Base-by-base conservation (phyloP, 2,113 vertebrate species). In the Cyanistes caeruleus region DNA sequence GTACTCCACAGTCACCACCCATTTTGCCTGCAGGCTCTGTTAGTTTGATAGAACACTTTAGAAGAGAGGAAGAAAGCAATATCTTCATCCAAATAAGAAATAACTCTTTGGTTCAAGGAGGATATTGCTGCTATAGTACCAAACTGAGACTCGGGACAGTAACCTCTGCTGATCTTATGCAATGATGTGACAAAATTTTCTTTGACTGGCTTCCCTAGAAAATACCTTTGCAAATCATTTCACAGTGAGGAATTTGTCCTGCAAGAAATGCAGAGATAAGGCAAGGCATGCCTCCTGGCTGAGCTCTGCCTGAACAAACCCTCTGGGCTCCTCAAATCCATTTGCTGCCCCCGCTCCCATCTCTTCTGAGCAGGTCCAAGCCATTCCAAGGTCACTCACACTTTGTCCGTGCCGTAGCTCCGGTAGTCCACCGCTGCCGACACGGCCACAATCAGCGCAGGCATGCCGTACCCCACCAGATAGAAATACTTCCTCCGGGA, bases 401-500 rank as follows among this genome's bases (percentile, higher is more conserved):
- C 98, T 99, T 99, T 98, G 79, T 99, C 99, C 0, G 99, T 99
- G 81, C 99, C 99, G 0, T 99, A 99, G 89, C 99, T 99, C 74
- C 98, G 98, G 94, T 99, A 99, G 97, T 99, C 99, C 82, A 99
- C 99, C 0, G 99, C 99, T 2, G 99, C 99, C 0, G 99, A 99
- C 12, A 99, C 99, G 0, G 99, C 99, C 82, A 99, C 99, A 1
- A 99, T 99, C 39, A 99, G 98, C 0, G 99, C 99, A 0, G 99
- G 99, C 79, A 99, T 98, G 10, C 99, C 99, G 0, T 99, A 99
- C 84, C 99, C 99, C 1, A 99, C 99, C 96, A 99, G 89, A 96
- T 99, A 99, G 97, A 99, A 99, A 95, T 99, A 99, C 70, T 99
- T 99, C 15, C 98, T 97, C 8, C 99, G 98, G 0, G 99, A 99